Percentiles rank a stretch among this genome's conserved stretches.
Evolutionary conservation across 2,888 invertebrate species (phyloP).

Genomic region (Chaetogeoica ovagalla): DNA sequence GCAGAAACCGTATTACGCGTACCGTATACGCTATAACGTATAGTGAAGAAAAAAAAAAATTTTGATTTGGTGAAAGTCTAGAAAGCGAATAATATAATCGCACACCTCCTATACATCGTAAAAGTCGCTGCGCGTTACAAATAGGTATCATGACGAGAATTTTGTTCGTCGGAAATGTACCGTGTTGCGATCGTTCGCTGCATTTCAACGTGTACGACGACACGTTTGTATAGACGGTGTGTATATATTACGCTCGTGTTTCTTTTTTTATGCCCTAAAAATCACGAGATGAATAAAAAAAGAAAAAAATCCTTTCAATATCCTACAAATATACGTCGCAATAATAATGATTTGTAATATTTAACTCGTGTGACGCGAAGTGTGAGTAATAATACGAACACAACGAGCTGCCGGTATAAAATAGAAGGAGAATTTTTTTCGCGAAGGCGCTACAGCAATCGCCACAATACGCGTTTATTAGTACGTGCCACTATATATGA

Average conservation of each 20-base stretch:
- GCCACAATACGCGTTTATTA: no score
- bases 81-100: background rate
- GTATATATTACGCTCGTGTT: background rate
- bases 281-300: background rate
- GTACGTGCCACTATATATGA: no score
- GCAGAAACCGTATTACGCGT: background rate
- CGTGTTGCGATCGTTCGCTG: background rate
- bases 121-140: background rate
- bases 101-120: no score
- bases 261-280: constrained; percentile 28
- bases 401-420: no score
- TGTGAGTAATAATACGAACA: background rate
- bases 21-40: background rate
- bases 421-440: no score
- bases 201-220: background rate
- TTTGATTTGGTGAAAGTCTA: background rate
- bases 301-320: background rate
- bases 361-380: constrained; percentile 19
- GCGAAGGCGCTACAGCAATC: no score
- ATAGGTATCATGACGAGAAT: background rate
- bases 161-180: constrained; percentile 35
- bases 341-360: background rate
- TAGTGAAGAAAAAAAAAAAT: no score
- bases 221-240: no score
- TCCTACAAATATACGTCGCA: background rate